Conservation (phyloP, 1,140 invertebrate species). For the Varroa destructor region DNA sequence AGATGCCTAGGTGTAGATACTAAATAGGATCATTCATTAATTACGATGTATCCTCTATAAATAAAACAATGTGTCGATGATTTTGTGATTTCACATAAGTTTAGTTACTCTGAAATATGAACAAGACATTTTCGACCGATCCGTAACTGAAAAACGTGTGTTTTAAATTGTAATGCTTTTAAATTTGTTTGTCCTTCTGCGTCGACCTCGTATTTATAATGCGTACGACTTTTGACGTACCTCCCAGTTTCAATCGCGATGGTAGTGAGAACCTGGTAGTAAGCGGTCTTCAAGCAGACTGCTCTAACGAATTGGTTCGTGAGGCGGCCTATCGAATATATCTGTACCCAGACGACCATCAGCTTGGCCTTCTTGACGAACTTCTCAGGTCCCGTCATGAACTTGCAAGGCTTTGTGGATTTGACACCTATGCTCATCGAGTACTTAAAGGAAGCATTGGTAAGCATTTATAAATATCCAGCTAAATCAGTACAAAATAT, state of each 20-base stretch:
- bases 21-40: too few relatives aligned
- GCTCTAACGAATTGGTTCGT: conserved; percentile 57
- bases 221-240: not conserved
- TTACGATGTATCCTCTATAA: too few relatives aligned
- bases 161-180: not conserved
- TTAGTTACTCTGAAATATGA: not conserved
- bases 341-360: conserved; percentile 59
- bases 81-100: conserved; percentile 7
- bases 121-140: not conserved
- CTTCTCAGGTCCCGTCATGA: conserved; percentile 58
- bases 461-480: not conserved
- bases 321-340: conserved; percentile 79
- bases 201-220: not conserved
- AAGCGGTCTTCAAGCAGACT: conserved; percentile 65
- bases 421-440: conserved; percentile 69
- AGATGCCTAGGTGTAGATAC: too few relatives aligned
- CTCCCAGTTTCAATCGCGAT: conserved; percentile 55
- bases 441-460: conserved; percentile 74
- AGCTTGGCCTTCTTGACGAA: conserved; percentile 58
- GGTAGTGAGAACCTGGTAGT: conserved; percentile 55
- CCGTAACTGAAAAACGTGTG: conserved; percentile 5
- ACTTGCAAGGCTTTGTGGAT: conserved; percentile 71
- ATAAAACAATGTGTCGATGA: too few relatives aligned
- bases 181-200: not conserved
- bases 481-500: not conserved